phyloP scores from a whole-genome alignment of 2,888 invertebrate species.

The Drosophila birchii region DNA sequence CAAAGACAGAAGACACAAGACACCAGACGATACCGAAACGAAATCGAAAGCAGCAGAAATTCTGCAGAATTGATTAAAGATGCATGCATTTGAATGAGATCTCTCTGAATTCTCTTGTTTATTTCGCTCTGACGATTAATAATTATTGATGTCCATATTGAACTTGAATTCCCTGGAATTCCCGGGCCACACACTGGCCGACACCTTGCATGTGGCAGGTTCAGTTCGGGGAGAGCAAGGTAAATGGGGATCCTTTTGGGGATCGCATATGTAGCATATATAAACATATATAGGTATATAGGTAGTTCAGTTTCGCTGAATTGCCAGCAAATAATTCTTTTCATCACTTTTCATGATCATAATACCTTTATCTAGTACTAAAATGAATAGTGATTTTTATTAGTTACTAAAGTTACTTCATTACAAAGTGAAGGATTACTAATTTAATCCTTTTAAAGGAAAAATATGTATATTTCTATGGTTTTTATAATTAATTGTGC shows the following conservation, averaged over 20 bases:
- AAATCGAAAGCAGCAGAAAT: constrained; percentile 53
- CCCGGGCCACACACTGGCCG: not conserved
- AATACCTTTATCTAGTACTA: too few relatives aligned
- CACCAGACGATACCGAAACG: constrained; percentile 30
- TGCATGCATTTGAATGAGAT: constrained; percentile 47
- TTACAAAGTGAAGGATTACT: too few relatives aligned
- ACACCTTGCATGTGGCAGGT: constrained; percentile 6
- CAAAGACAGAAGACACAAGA: not conserved
- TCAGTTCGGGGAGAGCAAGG: not conserved
- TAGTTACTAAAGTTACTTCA: too few relatives aligned
- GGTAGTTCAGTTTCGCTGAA: too few relatives aligned
- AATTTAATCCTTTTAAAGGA: too few relatives aligned
- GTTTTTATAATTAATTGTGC: too few relatives aligned
- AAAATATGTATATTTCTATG: too few relatives aligned
- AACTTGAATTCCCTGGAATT: constrained; percentile 49
- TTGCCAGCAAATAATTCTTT: too few relatives aligned
- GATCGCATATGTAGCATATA: not conserved
- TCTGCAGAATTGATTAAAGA: constrained; percentile 57
- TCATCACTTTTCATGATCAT: too few relatives aligned
- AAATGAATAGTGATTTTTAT: too few relatives aligned
- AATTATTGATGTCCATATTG: constrained; percentile 50
- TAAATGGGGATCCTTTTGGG: not conserved
- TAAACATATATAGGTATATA: too few relatives aligned
- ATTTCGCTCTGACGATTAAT: constrained; percentile 26
- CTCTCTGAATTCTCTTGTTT: constrained; percentile 33